phyloP scores from a whole-genome alignment of 2,113 vertebrate species.

The Atractosteus spatula region DNA sequence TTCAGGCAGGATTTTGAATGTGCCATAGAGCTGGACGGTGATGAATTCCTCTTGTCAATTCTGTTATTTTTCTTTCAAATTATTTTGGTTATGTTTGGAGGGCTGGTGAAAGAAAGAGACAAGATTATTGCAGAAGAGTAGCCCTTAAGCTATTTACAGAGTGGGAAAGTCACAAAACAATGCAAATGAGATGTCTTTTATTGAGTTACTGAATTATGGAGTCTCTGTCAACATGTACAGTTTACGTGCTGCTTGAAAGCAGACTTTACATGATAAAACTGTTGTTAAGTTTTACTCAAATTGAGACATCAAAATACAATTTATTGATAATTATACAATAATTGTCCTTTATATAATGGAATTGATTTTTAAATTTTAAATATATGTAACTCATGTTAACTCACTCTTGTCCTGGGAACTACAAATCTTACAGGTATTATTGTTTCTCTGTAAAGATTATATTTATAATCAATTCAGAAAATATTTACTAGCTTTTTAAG shows the following conservation, averaged over 20 bases:
- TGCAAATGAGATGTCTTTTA: constrained; percentile 39
- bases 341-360: too few relatives aligned
- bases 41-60: constrained; percentile 59
- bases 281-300: too few relatives aligned
- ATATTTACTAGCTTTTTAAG: too few relatives aligned
- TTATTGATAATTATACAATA: too few relatives aligned
- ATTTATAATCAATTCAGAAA: too few relatives aligned
- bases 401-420: too few relatives aligned
- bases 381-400: too few relatives aligned
- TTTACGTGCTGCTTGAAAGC: constrained; percentile 45
- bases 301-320: too few relatives aligned
- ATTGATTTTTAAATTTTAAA: too few relatives aligned
- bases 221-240: constrained; percentile 60
- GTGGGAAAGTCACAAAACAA: constrained; percentile 45
- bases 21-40: constrained; percentile 46
- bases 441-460: too few relatives aligned
- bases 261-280: too few relatives aligned
- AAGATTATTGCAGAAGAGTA: constrained; percentile 44
- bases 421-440: too few relatives aligned
- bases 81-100: constrained; percentile 58
- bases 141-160: constrained; percentile 53
- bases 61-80: constrained; percentile 49
- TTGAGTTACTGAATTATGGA: constrained; percentile 64
- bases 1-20: constrained; percentile 56
- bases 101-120: constrained; percentile 61